Evolutionary conservation across 2,888 invertebrate genomes (phyloP).

Genomic region (Busseola fusca): DNA sequence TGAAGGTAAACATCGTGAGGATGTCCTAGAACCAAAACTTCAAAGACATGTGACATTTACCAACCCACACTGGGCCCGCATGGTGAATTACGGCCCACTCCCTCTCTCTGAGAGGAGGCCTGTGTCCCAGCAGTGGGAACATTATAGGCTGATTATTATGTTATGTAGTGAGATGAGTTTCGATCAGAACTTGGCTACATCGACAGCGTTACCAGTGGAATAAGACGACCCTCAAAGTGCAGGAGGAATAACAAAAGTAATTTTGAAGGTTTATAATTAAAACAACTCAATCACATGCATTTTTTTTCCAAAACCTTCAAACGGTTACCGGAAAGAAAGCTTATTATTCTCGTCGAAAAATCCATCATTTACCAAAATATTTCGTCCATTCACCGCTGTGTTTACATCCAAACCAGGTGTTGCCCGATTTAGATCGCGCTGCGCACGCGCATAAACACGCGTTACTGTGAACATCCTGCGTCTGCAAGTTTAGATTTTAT

Average conservation of each 20-base stretch:
- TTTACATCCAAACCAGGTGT: conserved; percentile 56
- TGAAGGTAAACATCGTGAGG: no score
- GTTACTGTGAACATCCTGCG: conserved; percentile 67
- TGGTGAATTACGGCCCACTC: no score
- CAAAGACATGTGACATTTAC: no score
- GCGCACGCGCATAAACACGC: conserved; percentile 62
- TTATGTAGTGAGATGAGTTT: neutral
- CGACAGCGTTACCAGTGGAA: neutral
- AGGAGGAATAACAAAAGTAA: neutral
- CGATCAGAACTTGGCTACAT: neutral
- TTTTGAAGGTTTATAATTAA: neutral
- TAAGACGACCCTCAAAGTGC: neutral
- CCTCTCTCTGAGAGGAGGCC: no score
- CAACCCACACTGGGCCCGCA: no score
- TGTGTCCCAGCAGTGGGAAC: no score
- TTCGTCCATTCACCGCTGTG: conserved; percentile 50
- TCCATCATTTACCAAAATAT: conserved; percentile 36
- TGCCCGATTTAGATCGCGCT: conserved; percentile 50
- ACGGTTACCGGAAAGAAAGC: conserved; percentile 24
- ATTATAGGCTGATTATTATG: no score
- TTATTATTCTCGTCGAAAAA: conserved; percentile 34
- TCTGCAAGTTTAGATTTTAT: conserved; percentile 53
- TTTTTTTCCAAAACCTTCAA: neutral
- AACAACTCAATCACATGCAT: neutral
- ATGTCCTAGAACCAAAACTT: no score